phyloP scores from a whole-genome alignment of 1,140 invertebrate species.

The Caenorhabditis elegans region DNA sequence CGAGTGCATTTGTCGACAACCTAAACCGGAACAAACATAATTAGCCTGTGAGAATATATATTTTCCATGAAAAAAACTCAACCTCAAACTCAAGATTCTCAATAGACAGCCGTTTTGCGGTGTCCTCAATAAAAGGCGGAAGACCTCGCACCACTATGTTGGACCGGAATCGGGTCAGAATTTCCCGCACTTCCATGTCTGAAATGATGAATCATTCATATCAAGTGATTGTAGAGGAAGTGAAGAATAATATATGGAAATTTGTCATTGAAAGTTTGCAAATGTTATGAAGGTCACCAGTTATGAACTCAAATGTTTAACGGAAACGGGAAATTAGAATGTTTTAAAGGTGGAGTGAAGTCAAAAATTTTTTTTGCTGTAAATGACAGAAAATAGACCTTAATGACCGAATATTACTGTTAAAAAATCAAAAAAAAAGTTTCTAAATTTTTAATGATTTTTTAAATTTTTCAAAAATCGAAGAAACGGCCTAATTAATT shows the following conservation, averaged over 20 bases:
- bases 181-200: constrained; percentile 65
- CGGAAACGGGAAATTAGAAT: too few species aligned
- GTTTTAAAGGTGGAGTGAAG: too few species aligned
- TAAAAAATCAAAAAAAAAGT: too few species aligned
- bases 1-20: constrained; percentile 78
- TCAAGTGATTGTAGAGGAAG: background rate
- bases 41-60: background rate
- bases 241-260: too few species aligned
- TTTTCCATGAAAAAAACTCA: constrained; percentile 48
- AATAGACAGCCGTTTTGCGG: constrained; percentile 75
- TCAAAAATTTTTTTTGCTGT: background rate
- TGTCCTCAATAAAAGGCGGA: constrained; percentile 76
- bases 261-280: too few species aligned
- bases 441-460: too few species aligned
- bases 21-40: constrained; percentile 67
- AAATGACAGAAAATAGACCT: too few species aligned
- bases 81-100: constrained; percentile 75
- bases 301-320: too few species aligned
- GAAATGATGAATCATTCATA: background rate
- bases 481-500: too few species aligned
- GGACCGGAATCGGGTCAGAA: constrained; percentile 71
- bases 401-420: too few species aligned
- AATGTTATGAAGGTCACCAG: too few species aligned
- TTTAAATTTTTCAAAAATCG: too few species aligned
- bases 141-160: constrained; percentile 71